These are phyloP conservation scores for Vidua macroura DNA, from an alignment of 2,113 vertebrate species.

Conservation along the genomic window DNA sequence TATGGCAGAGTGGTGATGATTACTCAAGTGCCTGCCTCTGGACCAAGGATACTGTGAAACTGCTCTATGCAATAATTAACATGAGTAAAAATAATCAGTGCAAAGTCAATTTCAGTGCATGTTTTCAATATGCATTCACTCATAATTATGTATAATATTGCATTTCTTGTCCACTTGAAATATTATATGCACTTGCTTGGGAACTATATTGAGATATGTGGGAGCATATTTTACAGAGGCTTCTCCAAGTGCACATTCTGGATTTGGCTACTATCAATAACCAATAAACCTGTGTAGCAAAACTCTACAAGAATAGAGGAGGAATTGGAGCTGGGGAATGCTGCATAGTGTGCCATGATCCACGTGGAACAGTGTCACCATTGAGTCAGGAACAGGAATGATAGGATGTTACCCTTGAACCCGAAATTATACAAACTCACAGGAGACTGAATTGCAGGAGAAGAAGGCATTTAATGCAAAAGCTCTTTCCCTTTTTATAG, in stretches of 20 bases:
- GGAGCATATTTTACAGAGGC: neutral
- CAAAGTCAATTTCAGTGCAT: neutral
- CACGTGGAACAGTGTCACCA: neutral
- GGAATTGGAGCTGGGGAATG: neutral
- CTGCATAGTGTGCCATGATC: rapidly evolving
- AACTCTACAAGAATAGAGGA: neutral
- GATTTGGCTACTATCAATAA: neutral
- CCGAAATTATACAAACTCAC: no score
- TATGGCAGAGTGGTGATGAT: neutral
- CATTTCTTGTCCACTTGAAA: neutral
- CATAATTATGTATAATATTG: rapidly evolving
- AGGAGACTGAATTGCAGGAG: no score
- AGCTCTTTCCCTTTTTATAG: no score
- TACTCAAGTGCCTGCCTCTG: neutral
- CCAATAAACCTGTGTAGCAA: neutral
- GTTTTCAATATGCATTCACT: neutral
- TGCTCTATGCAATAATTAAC: neutral
- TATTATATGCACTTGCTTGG: neutral
- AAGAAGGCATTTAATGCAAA: no score
- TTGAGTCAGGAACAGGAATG: no score
- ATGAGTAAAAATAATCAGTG: neutral
- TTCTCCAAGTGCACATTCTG: neutral
- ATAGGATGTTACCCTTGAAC: no score
- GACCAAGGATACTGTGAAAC: neutral
- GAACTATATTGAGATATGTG: neutral